Percentiles rank a stretch among this genome's conserved stretches.
Evolutionary conservation across 2,797 vertebrate genomes (phyloP).

Genomic region (Alauda arvensis): DNA sequence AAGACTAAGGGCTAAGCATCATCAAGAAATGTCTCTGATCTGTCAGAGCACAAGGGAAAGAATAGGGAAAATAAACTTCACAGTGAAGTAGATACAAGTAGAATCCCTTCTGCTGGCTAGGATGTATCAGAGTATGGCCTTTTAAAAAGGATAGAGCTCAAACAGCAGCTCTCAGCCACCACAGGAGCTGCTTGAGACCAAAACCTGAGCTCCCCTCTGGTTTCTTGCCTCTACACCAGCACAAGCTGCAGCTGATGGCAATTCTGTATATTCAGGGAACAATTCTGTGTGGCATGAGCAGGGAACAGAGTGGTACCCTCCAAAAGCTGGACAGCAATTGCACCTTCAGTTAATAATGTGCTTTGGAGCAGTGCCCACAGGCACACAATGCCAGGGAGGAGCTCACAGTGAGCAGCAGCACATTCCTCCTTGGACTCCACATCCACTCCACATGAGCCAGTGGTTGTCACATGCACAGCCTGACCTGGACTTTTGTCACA

Average conservation of each 20-base stretch:
- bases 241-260: not conserved
- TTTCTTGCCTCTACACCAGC: not conserved
- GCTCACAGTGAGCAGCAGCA: not conserved
- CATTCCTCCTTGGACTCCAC: not conserved
- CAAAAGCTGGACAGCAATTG: not conserved
- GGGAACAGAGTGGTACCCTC: not conserved
- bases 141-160: not conserved
- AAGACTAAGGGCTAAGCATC: not conserved
- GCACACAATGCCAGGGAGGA: not conserved
- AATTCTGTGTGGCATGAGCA: not conserved
- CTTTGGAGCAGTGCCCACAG: not conserved
- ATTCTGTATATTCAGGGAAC: not conserved
- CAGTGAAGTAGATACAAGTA: not conserved
- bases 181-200: not conserved
- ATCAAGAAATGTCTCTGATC: not conserved
- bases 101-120: not conserved
- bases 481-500: not conserved
- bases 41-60: not conserved
- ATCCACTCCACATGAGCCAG: not conserved
- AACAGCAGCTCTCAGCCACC: not conserved
- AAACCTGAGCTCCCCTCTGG: not conserved
- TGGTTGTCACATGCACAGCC: accelerated
- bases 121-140: not conserved
- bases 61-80: not conserved
- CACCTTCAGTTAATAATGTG: not conserved